phyloP scores from a whole-genome alignment of 2,797 vertebrate genomes.

The Girardinus metallicus region DNA sequence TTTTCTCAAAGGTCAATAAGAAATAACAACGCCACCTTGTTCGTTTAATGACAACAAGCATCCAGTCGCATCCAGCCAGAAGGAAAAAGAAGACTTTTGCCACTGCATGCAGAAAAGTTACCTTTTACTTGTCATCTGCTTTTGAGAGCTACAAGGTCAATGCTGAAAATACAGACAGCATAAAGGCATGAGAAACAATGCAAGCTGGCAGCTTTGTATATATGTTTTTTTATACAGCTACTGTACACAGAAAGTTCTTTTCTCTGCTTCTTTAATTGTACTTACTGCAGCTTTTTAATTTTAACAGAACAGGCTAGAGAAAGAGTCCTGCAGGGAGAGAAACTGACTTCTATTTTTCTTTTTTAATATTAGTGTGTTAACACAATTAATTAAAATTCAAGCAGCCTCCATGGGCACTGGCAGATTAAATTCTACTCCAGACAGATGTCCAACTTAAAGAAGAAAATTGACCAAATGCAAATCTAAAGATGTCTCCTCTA shows the following conservation, averaged over 20 bases:
- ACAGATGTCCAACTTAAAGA: slow-evolving; percentile 82
- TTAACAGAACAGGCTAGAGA: neutral
- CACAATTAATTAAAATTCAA: slow-evolving; percentile 81
- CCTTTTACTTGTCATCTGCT: slow-evolving; percentile 56
- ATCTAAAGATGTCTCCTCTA: slow-evolving; percentile 78
- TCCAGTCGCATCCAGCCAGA: slow-evolving; percentile 43
- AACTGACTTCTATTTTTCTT: slow-evolving; percentile 44
- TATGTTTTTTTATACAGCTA: slow-evolving; percentile 5
- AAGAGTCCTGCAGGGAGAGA: neutral
- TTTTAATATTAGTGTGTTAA: slow-evolving; percentile 66
- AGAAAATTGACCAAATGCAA: slow-evolving; percentile 81
- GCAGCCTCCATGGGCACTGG: slow-evolving; percentile 63
- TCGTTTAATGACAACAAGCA: slow-evolving; percentile 62
- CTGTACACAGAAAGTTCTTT: neutral
- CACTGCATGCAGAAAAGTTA: slow-evolving; percentile 54
- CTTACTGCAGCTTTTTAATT: slow-evolving; percentile 8
- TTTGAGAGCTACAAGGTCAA: slow-evolving; percentile 65
- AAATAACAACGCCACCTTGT: slow-evolving; percentile 59
- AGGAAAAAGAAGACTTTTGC: slow-evolving; percentile 45
- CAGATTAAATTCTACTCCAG: slow-evolving; percentile 81
- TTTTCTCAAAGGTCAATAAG: slow-evolving; percentile 71
- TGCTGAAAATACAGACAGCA: slow-evolving; percentile 24
- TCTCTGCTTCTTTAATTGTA: slow-evolving; percentile 7
- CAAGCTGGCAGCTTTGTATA: slow-evolving; percentile 21
- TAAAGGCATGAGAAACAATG: slow-evolving; percentile 17